Conservation (phyloP, 1,140 invertebrate species). For the Neodiprion pinetum region DNA sequence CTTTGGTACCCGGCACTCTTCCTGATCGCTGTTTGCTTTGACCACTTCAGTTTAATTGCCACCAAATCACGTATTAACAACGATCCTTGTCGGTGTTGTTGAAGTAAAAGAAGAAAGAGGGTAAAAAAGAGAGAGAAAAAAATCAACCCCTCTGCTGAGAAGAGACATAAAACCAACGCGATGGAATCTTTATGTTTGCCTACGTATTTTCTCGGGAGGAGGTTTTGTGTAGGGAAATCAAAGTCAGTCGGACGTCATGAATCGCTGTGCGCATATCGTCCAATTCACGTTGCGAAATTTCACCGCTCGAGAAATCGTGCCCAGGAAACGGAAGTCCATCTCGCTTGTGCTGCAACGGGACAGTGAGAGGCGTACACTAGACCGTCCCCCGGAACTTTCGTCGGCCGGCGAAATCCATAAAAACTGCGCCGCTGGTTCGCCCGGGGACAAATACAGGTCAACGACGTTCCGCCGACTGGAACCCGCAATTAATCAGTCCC, state of each 20-base stretch:
- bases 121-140: no score
- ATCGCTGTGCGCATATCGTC: no score
- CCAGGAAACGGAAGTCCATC: slow-evolving; percentile 43
- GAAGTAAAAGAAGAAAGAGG: background rate
- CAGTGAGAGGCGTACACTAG: slow-evolving; percentile 30
- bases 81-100: slow-evolving; percentile 33
- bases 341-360: slow-evolving; percentile 23
- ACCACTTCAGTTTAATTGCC: slow-evolving; percentile 59
- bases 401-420: slow-evolving; percentile 44
- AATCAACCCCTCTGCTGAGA: background rate
- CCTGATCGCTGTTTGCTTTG: slow-evolving; percentile 56
- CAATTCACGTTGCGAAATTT: no score
- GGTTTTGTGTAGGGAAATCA: no score
- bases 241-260: no score
- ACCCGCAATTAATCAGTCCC: background rate
- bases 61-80: slow-evolving; percentile 54
- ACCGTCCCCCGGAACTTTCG: slow-evolving; percentile 44
- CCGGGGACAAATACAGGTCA: background rate
- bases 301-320: slow-evolving; percentile 30
- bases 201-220: no score
- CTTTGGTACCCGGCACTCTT: slow-evolving; percentile 28
- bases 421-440: slow-evolving; percentile 31
- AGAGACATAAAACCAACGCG: no score
- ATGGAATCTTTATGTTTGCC: no score
- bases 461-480: background rate